Evolutionary conservation across 2,113 vertebrate genomes (phyloP), one percentile per base, ranked within the genome.

Genomic region (Oriolus oriolus): DNA sequence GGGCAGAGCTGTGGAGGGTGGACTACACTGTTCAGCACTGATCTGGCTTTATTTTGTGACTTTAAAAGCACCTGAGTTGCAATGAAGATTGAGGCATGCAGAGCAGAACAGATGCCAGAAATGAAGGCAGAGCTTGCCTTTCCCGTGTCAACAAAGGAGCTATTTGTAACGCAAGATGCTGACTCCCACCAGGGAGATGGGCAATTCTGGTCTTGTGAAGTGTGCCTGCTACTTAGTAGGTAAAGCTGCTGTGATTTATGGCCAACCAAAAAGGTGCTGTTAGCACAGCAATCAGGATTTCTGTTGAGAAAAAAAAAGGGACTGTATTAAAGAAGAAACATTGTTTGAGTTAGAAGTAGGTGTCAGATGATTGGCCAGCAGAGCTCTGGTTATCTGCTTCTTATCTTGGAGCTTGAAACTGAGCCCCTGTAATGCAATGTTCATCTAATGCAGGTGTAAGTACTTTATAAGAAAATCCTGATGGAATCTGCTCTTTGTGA

Each of bases 131-230:
- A 57, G 18, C 17, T 85, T 63, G 37, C 56, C 21, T 78, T 94
- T 54, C 23, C 23, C 35, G 42, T 70, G 47, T 35, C 60, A 66
- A 31, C 59, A 87, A 27, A 75, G 54, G n/a, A 66, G 35, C 28
- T 70, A 3, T 84, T 89, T 86, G 63, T 65, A 73, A 57, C 0
- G 2, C 26, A 24, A 54, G 53, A 49, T 61, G 31, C 71, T 65
- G 49, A 42, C 21, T 77, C 39, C 60, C 56, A 52, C 44, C 1
- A 1, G 47, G 30, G 23, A 44, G 33, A 50, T 0, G 0, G 47
- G 81, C 78, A 87, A 64, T 89, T 78, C 65, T 91, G 81, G 65
- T 37, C 44, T 22, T 61, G 13, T 0, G 0, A 33, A 65, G 45
- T 1, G 0, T 35, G 41, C 80, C 50, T 69, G 50, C 41, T 74